Conservation (phyloP, 2,797 vertebrate species). For the Falco biarmicus region DNA sequence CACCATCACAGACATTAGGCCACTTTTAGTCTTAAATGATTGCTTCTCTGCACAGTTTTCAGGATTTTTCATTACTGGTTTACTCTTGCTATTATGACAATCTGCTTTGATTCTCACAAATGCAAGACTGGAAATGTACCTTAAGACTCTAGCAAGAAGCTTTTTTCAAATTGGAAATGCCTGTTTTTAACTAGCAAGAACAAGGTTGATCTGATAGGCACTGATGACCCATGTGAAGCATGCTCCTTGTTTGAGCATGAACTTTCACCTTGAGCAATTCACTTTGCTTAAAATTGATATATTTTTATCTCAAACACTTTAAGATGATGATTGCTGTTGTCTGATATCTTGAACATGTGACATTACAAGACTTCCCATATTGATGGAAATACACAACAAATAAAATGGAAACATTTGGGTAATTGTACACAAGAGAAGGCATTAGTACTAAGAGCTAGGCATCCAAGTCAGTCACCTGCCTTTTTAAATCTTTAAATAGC, state of each 20-base stretch:
- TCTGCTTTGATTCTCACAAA: background rate
- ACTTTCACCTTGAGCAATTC: background rate
- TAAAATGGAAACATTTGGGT: background rate
- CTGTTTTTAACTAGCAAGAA: background rate
- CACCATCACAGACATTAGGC: background rate
- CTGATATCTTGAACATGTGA: background rate
- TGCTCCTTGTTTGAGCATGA: rapidly evolving
- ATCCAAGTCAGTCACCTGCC: background rate
- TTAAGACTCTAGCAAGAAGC: background rate
- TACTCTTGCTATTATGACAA: background rate
- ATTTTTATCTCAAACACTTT: background rate
- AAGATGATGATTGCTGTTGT: background rate
- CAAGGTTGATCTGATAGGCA: background rate
- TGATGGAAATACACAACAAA: background rate
- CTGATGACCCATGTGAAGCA: background rate
- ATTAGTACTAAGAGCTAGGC: no score
- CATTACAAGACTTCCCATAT: background rate
- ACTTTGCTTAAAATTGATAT: background rate
- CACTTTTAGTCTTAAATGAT: background rate
- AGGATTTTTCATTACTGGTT: background rate
- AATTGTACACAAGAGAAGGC: background rate
- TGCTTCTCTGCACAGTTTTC: background rate
- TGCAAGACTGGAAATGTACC: background rate
- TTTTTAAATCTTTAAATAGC: background rate
- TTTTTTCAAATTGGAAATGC: background rate